Base-by-base conservation (phyloP, 37 sponge, comb jelly and placozoan species). In the Ianthella basta region DNA sequence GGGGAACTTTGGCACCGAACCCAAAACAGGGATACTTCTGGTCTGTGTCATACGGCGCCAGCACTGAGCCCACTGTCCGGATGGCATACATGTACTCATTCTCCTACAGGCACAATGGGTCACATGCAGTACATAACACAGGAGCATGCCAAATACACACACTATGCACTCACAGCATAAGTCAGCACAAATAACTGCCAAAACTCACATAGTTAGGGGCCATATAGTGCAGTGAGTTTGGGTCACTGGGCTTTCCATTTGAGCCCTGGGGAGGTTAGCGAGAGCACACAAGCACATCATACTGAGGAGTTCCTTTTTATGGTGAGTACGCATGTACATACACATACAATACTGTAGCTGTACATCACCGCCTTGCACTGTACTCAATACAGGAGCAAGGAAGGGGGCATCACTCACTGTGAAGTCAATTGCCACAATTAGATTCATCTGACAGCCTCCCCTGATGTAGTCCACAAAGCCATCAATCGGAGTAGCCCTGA, bases 381-480 rank as follows among this genome's bases (percentile, higher is more conserved):
- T 24, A 30, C 25, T 10, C 5, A 30, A 63, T 63, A 10, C 8
- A 63, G 29, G 25, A 13, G 29, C 8, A 30, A 10, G 29, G 25
- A 29, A 13, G 3, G 65, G 25, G 14, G 16, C 14, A 36, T 21
- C 33, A 41, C 92, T 86, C 50, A 94, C 94, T 57, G 96, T 95
- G 74, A 95, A 92, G 79, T 95, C 96, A 24, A 95, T 84, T 33
- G 96, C 96, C 24, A 84, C 63, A 40, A 92, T 82, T 16, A 95
- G 83, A 39, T 80, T 90, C 35, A 95, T 90, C 59, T 92, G 79
- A 74, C 93, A 95, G 8, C 97, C 97, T 77, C 95, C 97, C 35
- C 66, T 86, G 50, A 96, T 83, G 86, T 88, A 94, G 79, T 96
- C 97, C 75, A 94, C 53, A 67, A 96, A 96, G 19, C 81, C 80